Conservation (phyloP, 2,888 invertebrate genomes). For the Limnephilus rhombicus region DNA sequence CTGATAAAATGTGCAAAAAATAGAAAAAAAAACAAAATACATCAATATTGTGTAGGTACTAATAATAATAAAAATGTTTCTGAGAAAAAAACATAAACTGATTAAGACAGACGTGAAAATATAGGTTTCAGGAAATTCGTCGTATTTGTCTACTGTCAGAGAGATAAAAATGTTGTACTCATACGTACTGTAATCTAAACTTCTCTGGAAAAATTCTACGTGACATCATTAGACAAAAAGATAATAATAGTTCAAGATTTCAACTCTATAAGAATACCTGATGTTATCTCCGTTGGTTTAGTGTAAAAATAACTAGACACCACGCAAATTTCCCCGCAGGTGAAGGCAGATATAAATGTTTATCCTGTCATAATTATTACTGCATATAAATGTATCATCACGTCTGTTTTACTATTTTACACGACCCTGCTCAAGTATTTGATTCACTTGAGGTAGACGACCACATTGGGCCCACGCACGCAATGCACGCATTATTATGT, state of each 20-base stretch:
- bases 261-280: background rate
- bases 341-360: background rate
- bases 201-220: background rate
- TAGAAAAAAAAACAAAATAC: background rate
- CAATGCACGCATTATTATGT: no score
- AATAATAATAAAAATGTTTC: background rate
- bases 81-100: background rate
- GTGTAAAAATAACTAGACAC: background rate
- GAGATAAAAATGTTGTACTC: slow-evolving; percentile 54
- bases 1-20: background rate
- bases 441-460: no score
- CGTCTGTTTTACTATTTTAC: no score
- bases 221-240: background rate
- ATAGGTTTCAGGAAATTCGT: background rate
- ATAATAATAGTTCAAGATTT: background rate
- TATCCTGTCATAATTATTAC: background rate
- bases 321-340: background rate
- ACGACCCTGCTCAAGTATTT: no score
- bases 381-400: background rate
- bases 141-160: background rate
- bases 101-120: background rate
- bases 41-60: background rate
- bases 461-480: no score
- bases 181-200: background rate
- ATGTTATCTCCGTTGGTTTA: background rate